Percentiles rank a stretch among this genome's conserved stretches.
Evolutionary conservation across 1,140 invertebrate genomes (phyloP).

Genomic region (Aphaenogaster ashmeadi): DNA sequence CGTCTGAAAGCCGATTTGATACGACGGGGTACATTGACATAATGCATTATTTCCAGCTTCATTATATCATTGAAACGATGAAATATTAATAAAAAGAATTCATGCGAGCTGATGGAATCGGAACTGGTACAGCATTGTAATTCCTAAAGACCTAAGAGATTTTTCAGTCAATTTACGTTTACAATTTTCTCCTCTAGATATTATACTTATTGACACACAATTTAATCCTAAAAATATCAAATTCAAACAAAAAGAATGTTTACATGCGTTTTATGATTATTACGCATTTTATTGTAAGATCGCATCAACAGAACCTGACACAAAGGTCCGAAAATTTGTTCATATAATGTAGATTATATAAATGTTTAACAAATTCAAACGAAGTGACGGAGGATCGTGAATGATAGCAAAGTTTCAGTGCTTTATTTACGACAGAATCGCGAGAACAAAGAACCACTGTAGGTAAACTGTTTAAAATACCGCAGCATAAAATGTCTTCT

Average conservation of each 20-base stretch:
- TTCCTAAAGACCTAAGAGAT: neutral
- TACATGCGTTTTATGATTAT: neutral
- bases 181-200: neutral
- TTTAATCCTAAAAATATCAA: neutral
- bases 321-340: neutral
- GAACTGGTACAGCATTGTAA: neutral
- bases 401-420: neutral
- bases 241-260: neutral
- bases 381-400: neutral
- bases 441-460: neutral
- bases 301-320: neutral
- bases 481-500: neutral
- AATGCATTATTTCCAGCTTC: slow-evolving; percentile 44
- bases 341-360: neutral
- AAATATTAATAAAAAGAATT: slow-evolving; percentile 29
- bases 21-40: slow-evolving; percentile 39
- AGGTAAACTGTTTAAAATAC: slow-evolving; percentile 32
- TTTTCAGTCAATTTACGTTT: neutral
- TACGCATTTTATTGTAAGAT: neutral
- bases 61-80: slow-evolving; percentile 41
- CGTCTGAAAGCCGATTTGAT: slow-evolving; percentile 49
- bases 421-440: slow-evolving; percentile 8
- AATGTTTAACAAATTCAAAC: slow-evolving; percentile 29
- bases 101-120: neutral
- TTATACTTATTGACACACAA: neutral